These are phyloP conservation scores for Dreissena polymorpha DNA, from an alignment of 1,140 invertebrate species.

Conservation along the genomic window DNA sequence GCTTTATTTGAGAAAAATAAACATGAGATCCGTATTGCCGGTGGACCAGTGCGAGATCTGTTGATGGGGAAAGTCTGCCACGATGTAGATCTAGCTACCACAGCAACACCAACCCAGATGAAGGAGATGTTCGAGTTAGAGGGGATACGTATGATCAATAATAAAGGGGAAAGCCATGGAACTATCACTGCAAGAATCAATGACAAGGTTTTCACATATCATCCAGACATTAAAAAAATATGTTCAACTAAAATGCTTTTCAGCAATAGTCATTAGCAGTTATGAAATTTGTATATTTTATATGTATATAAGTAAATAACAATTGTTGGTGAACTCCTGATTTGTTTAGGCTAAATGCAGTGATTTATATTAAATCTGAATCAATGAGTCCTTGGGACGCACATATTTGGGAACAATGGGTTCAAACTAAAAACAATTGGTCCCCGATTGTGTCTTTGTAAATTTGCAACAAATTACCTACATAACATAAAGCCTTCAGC, in stretches of 20 bases:
- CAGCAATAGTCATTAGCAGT: neutral
- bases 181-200: conserved; percentile 98
- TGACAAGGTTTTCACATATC: conserved; percentile 94
- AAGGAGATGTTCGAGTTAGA: conserved; percentile 95
- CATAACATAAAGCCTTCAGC: too few species aligned
- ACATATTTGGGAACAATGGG: too few species aligned
- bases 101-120: conserved; percentile 98
- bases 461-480: too few species aligned
- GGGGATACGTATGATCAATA: conserved; percentile 94
- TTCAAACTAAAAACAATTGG: too few species aligned
- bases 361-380: too few species aligned
- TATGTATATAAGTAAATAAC: too few species aligned
- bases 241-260: neutral
- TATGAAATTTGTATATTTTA: too few species aligned
- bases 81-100: conserved; percentile 99
- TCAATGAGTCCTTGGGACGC: too few species aligned
- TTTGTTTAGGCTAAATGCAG: too few species aligned
- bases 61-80: conserved; percentile 91
- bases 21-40: conserved; percentile 94
- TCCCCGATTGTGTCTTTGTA: too few species aligned
- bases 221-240: too few species aligned
- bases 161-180: conserved; percentile 97
- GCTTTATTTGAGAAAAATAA: conserved; percentile 90
- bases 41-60: conserved; percentile 97
- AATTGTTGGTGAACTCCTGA: too few species aligned